Percentiles rank a stretch among this genome's conserved stretches.
Conservation (phyloP, 2,113 vertebrate species). For the Campylorhamphus procurvoides region DNA sequence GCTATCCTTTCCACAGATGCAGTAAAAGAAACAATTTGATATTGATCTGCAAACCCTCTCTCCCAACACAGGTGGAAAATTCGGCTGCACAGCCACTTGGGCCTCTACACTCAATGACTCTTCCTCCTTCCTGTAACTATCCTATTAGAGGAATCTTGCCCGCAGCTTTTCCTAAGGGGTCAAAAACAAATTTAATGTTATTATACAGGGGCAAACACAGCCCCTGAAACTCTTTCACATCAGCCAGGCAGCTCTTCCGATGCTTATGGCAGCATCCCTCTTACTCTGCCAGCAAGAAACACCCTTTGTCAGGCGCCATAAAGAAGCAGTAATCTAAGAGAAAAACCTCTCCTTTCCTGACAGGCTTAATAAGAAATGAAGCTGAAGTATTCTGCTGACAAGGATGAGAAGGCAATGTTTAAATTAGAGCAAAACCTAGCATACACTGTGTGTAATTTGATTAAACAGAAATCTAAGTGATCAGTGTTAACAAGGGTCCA, state of each 20-base stretch:
- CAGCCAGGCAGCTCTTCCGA: neutral
- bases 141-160: neutral
- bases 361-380: constrained; percentile 33
- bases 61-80: neutral
- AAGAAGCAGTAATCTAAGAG: neutral
- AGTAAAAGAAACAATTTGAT: neutral
- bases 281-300: neutral
- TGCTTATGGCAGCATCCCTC: neutral
- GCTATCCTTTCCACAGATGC: neutral
- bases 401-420: constrained; percentile 46
- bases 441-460: constrained; percentile 10
- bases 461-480: constrained; percentile 51
- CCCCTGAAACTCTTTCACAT: neutral
- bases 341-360: neutral
- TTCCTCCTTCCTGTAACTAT: neutral
- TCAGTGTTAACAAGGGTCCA: constrained; percentile 49
- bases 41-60: neutral
- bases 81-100: neutral
- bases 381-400: constrained; percentile 8
- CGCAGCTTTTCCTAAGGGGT: neutral
- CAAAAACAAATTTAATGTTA: neutral
- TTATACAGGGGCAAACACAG: neutral
- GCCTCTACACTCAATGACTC: neutral
- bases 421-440: constrained; percentile 34
- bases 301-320: neutral